Evolutionary conservation across 2,888 invertebrate species (phyloP).

Genomic region (Cistogaster globosa): DNA sequence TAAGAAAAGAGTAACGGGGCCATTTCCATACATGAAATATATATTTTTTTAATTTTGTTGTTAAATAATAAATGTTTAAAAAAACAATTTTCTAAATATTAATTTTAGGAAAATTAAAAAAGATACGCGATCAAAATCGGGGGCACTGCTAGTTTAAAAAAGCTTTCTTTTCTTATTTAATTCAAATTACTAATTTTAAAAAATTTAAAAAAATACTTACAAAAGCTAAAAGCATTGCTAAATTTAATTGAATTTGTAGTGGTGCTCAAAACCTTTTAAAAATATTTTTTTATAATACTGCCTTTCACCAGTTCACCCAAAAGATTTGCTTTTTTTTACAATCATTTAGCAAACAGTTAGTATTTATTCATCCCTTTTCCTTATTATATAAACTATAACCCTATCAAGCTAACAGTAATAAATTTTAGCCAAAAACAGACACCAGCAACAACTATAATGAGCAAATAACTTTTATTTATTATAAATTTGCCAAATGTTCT

Average conservation of each 20-base stretch:
- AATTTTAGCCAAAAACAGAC: conserved; percentile 64
- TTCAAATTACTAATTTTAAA: background rate
- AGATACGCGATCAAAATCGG: no score
- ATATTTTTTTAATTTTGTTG: no score
- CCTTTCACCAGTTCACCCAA: background rate
- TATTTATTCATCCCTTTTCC: conserved; percentile 45
- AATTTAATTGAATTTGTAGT: background rate
- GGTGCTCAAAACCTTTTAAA: background rate
- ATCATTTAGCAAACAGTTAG: conserved; percentile 33
- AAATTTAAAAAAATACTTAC: background rate
- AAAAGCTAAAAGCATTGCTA: background rate
- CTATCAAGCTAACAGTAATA: conserved; percentile 56
- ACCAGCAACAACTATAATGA: conserved; percentile 46
- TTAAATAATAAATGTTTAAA: no score
- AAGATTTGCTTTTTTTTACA: background rate
- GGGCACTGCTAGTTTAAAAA: no score
- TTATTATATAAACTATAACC: conserved; percentile 55
- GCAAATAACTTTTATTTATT: conserved; percentile 69
- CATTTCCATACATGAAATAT: no score
- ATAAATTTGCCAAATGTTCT: conserved; percentile 71
- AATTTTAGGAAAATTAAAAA: no score
- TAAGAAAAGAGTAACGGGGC: no score
- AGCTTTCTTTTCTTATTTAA: no score
- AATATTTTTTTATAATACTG: background rate
- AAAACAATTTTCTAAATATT: no score